Percentiles rank a stretch among this genome's conserved stretches.
Conservation (phyloP, 2,888 invertebrate species). For the Yponomeuta sedellus region DNA sequence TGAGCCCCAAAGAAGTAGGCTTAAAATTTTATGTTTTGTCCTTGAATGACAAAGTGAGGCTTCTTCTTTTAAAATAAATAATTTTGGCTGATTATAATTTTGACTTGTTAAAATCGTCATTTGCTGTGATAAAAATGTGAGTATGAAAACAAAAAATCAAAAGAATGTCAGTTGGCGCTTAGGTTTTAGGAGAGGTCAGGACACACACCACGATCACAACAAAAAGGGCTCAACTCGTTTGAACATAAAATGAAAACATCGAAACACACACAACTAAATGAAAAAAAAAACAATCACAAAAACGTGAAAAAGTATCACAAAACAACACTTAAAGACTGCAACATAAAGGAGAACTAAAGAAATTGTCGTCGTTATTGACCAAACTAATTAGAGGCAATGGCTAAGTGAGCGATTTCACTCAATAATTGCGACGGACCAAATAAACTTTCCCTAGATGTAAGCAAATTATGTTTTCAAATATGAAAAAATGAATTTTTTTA, state of each 20-base stretch:
- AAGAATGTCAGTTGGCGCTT: not conserved
- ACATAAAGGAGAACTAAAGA: not conserved
- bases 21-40: no score
- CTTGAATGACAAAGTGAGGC: no score
- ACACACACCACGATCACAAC: constrained; percentile 10
- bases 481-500: no score
- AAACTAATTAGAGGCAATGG: not conserved
- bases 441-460: no score
- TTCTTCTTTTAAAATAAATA: not conserved
- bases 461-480: no score
- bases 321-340: constrained; percentile 19
- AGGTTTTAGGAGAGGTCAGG: constrained; percentile 13
- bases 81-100: no score
- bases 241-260: constrained; percentile 15
- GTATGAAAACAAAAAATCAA: constrained; percentile 10
- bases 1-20: no score
- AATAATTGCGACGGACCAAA: no score
- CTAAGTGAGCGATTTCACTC: no score
- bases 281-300: constrained; percentile 16
- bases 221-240: constrained; percentile 16
- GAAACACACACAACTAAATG: constrained; percentile 15
- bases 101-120: no score
- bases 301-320: constrained; percentile 13
- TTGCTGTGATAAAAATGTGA: not conserved
- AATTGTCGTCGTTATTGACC: not conserved